Base-by-base conservation (phyloP, 2,888 invertebrate species). In the Orchesellides sinensis region DNA sequence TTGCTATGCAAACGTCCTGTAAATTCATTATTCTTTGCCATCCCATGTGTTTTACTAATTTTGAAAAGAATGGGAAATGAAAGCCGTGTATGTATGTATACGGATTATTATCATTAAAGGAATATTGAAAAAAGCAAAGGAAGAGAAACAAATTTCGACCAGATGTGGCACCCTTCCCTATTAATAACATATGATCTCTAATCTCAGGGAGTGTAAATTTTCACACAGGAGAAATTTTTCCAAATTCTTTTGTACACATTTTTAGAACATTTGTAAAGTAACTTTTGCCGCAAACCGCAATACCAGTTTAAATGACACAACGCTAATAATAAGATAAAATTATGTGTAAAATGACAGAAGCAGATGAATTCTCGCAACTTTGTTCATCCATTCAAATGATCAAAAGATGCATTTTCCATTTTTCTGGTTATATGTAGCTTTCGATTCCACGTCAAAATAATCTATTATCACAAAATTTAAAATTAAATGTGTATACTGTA, bases 271-370 rank as follows among this genome's bases (percentile, higher is more conserved):
- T 74, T 74, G 63, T 74, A 17, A 27, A 47, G 14, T 29, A 45
- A n/a, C 14, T 25, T 47, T 74, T 74, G 40, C 74, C 74, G 47
- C 72, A 72, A 72, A 74, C 74, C 49, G 63, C 47, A 27, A 47
- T n/a, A 29, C 19, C 25, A 32, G 56, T 63, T 74, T 74, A 61
- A 47, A 61, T 72, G 61, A 56, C 40, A 70, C 63, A 14, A 8
- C 21, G 23, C 52, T 40, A n/a, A 40, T 40, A 40, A 40, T 40
- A 40, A 40, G 10, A 8, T 40, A 10, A 19, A 54, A 21, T 54
- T 25, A 52, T 21, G n/a, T 32, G 32, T 6, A 40, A 40, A 40
- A 40, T 40, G 40, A 14, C n/a, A n/a, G 40, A 10, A 14, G 40
- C 40, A 14, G 40, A 40, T 40, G 40, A 40, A 8, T 40, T 32